Percentiles rank a stretch among this genome's conserved stretches.
These are phyloP conservation scores for Garrulus glandarius DNA, from an alignment of 2,797 vertebrate genomes.

Conservation along the genomic window DNA sequence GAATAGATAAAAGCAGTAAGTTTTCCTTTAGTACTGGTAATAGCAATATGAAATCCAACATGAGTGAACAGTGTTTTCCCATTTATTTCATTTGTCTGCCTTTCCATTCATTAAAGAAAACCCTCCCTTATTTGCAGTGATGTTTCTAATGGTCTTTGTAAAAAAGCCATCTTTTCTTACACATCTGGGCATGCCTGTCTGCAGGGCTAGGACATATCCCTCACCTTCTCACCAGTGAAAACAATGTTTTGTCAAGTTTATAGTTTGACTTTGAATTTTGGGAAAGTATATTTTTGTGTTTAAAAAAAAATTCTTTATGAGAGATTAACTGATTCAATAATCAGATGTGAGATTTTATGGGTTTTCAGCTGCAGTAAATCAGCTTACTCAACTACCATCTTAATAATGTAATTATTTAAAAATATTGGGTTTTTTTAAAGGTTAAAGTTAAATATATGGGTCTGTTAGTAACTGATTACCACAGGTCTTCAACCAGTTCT, in stretches of 20 bases:
- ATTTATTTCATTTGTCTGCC: not conserved
- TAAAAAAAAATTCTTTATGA: not conserved
- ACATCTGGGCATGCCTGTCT: not conserved
- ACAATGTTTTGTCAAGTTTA: not conserved
- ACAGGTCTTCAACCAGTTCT: not conserved
- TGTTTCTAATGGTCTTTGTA: not conserved
- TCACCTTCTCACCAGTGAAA: not conserved
- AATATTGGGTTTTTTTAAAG: not conserved
- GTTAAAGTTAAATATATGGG: not conserved
- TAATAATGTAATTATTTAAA: not conserved
- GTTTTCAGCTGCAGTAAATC: not conserved
- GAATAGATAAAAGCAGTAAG: not conserved
- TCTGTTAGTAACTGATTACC: not conserved
- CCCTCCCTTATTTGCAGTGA: not conserved
- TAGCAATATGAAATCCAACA: not conserved
- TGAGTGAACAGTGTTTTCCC: fast-evolving
- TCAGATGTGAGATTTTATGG: not conserved
- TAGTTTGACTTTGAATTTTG: not conserved
- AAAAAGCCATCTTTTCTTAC: not conserved
- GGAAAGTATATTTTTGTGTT: not conserved
- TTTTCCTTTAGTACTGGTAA: not conserved
- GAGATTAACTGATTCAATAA: not conserved
- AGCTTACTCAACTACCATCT: not conserved
- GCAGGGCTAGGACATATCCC: not conserved
- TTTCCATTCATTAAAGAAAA: not conserved